Evolutionary conservation across 2,888 invertebrate species (phyloP), one percentile per base, ranked within the genome.

Genomic region (Elaeidobius kamerunicus): DNA sequence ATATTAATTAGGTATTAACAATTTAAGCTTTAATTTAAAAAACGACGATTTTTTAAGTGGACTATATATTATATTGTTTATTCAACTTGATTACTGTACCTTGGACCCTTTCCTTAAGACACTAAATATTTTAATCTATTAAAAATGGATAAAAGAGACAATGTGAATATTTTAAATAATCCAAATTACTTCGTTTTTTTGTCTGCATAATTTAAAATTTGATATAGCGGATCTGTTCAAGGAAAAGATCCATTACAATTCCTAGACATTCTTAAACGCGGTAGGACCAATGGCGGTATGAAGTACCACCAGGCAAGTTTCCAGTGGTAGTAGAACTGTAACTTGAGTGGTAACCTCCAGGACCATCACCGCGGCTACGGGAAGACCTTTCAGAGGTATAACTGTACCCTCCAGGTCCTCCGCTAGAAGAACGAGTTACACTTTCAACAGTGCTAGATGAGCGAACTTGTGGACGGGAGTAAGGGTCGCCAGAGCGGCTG

Each of bases 271-370:
- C 70, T 81, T 86, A 91, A 72, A 91, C 88, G 75, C 88, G 86
- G 78, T 91, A 90, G 66, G 89, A 88, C 78, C 83, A 91, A 75
- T 90, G 88, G 68, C 91, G 87, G 76, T 90, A 91, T 67, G 75
- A 76, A 69, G 86, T 88, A 73, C 91, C 90, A 69, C 86, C 83
- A 61, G 91, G 91, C 71, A 91, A 80, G 72, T 85, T 84, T 71
- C 91, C 91, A 73, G 85, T 83, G 63, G 83, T 74, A 66, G 83
- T 81, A 59, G 88, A 86, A 64, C 86, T 85, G 78, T 90, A 91
- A 70, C 88, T 87, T 56, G 81, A 78, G 64, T 72, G 76, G 76
- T 91, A 91, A 66, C 89, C 85, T 65, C 90, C 84, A 62, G 91
- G 91, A 60, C 87, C 87, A 59, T 76, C 77, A 57, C 78, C 80